phyloP scores from a whole-genome alignment of 1,140 invertebrate genomes.

The Teleopsis dalmanni region DNA sequence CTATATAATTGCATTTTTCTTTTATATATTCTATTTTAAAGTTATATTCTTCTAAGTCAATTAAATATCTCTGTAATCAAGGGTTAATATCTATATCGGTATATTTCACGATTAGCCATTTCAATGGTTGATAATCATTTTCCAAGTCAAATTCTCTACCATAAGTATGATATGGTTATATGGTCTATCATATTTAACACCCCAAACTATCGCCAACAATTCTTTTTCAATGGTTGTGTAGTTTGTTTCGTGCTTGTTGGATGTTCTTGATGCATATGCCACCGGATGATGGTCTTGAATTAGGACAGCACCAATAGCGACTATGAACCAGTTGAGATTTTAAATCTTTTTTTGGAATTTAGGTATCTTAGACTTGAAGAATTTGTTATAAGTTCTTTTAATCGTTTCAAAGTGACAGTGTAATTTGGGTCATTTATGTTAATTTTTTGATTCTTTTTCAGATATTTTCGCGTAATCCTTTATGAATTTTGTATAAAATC shows the following conservation, averaged over 20 bases:
- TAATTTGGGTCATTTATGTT: too few relatives aligned
- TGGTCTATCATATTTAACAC: constrained; percentile 43
- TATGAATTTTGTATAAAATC: too few relatives aligned
- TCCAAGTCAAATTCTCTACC: constrained; percentile 15
- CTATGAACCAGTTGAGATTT: constrained; percentile 8
- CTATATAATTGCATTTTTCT: neutral
- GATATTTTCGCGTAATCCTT: too few relatives aligned
- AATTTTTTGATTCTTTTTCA: too few relatives aligned
- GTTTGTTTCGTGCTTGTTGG: constrained; percentile 43
- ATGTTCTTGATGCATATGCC: constrained; percentile 36
- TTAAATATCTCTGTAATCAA: constrained; percentile 47
- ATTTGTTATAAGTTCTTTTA: constrained; percentile 13
- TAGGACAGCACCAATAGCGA: constrained; percentile 1
- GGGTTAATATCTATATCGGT: constrained; percentile 44
- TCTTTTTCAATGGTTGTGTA: constrained; percentile 31
- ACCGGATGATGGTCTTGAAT: constrained; percentile 15
- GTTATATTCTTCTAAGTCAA: constrained; percentile 38
- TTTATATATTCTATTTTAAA: constrained; percentile 29
- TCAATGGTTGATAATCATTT: constrained; percentile 15
- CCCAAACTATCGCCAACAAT: constrained; percentile 27
- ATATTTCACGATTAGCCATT: neutral
- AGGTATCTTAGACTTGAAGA: constrained; percentile 6
- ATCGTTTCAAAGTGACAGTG: too few relatives aligned
- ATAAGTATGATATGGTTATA: too few relatives aligned
- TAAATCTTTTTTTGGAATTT: constrained; percentile 6